Conservation (phyloP, 2,888 invertebrate genomes). For the Leucozona laternaria region DNA sequence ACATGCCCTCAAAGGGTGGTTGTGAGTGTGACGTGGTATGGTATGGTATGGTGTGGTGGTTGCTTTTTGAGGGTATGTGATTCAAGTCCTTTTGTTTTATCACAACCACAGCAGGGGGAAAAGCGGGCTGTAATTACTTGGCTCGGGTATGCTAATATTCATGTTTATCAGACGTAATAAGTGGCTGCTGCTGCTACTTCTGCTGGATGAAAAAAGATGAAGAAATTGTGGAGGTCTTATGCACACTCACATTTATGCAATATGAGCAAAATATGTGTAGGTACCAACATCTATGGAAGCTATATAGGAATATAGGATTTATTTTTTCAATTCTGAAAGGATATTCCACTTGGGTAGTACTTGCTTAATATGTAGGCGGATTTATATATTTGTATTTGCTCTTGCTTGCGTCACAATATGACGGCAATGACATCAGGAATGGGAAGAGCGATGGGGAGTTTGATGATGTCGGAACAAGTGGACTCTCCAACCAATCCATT, state of each 20-base stretch:
- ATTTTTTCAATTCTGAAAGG: constrained; percentile 38
- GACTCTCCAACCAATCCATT: constrained; percentile 72
- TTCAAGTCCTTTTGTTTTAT: constrained; percentile 63
- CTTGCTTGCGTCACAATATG: constrained; percentile 37
- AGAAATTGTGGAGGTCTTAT: constrained; percentile 47
- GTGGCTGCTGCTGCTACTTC: constrained; percentile 67
- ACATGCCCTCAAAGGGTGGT: constrained; percentile 38
- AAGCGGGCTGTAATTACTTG: constrained; percentile 71
- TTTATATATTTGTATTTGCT: constrained; percentile 47
- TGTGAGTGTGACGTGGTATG: constrained; percentile 13
- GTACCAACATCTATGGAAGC: constrained; percentile 3
- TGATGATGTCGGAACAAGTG: constrained; percentile 47
- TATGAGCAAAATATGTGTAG: constrained; percentile 1
- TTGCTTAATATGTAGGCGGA: constrained; percentile 58
- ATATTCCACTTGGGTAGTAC: constrained; percentile 43
- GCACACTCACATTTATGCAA: constrained; percentile 40
- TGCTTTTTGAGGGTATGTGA: constrained; percentile 44
- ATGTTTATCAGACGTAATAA: constrained; percentile 75
- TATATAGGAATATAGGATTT: background rate
- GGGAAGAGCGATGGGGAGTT: background rate
- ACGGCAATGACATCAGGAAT: background rate
- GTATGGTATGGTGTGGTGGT: constrained; percentile 49
- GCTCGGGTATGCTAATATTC: constrained; percentile 75
- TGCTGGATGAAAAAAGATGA: constrained; percentile 37
- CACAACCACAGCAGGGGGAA: constrained; percentile 39